Evolutionary conservation across 64 coral and sea anemone species (phyloP).

Genomic region (Astreopora myriophthalma): DNA sequence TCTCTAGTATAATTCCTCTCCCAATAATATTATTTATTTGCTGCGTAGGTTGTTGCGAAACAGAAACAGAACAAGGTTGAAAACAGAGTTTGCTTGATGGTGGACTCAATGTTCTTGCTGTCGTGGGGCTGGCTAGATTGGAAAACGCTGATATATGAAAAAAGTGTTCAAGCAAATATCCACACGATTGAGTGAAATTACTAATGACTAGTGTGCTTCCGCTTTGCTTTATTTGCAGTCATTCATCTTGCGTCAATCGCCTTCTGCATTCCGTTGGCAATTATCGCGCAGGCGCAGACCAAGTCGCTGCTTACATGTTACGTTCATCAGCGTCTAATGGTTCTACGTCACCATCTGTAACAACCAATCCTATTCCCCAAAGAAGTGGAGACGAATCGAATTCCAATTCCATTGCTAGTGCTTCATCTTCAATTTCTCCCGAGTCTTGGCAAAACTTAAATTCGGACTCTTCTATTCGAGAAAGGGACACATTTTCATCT

Average conservation of each 20-base stretch:
- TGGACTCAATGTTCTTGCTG: no score
- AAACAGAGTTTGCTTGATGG: no score
- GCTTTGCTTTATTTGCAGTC: not conserved
- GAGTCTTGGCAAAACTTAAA: not conserved
- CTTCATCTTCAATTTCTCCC: not conserved
- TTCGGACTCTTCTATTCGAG: not conserved
- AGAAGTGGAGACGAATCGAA: not conserved
- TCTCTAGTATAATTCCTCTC: no score
- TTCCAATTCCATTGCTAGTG: not conserved
- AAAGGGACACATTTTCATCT: not conserved
- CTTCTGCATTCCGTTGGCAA: constrained; percentile 76
- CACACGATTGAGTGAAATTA: no score
- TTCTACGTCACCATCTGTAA: not conserved
- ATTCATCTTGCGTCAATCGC: constrained; percentile 57
- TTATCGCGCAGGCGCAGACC: constrained; percentile 52
- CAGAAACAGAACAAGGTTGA: no score
- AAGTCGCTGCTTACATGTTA: constrained; percentile 54
- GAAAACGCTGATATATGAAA: no score
- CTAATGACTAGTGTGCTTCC: not conserved
- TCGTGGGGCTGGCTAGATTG: no score
- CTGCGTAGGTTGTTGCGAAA: no score
- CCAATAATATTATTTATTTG: no score
- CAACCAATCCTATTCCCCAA: not conserved
- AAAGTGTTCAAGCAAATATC: no score
- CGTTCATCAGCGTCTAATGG: constrained; percentile 1